Percentiles rank a stretch among this genome's conserved stretches.
phyloP scores from a whole-genome alignment of 2,113 vertebrate genomes.

The Echinops telfairi region DNA sequence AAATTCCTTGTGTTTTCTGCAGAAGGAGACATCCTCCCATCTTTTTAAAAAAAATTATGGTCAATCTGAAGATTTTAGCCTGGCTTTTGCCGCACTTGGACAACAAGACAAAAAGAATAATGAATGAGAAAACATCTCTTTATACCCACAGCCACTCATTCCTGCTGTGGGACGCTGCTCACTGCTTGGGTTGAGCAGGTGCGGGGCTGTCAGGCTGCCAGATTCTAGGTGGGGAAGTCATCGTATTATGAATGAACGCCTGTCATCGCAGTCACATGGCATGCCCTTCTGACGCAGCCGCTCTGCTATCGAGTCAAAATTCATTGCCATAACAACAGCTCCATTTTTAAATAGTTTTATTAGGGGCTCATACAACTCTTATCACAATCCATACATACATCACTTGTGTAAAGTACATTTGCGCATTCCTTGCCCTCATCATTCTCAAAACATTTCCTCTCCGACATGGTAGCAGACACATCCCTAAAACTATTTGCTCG shows the following conservation, averaged over 20 bases:
- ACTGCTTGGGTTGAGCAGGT: slow-evolving; percentile 61
- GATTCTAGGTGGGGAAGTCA: slow-evolving; percentile 68
- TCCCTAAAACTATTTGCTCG: slow-evolving; percentile 56
- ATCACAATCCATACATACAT: no score
- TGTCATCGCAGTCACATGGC: slow-evolving; percentile 71
- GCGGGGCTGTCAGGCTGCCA: slow-evolving; percentile 74
- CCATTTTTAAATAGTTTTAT: no score
- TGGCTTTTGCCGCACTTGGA: slow-evolving; percentile 64
- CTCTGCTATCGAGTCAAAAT: slow-evolving; percentile 8
- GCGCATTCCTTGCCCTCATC: no score
- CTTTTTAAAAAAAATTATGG: slow-evolving; percentile 26
- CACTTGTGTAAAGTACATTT: no score
- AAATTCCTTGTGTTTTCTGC: not conserved
- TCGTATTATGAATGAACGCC: slow-evolving; percentile 75
- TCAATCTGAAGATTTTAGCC: slow-evolving; percentile 49
- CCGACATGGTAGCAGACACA: slow-evolving; percentile 27
- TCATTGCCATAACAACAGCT: slow-evolving; percentile 16
- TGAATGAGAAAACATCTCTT: slow-evolving; percentile 62
- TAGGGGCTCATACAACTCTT: no score
- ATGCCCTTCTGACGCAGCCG: slow-evolving; percentile 16
- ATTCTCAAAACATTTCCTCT: no score
- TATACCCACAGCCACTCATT: not conserved
- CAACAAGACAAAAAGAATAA: slow-evolving; percentile 43
- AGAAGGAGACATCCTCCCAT: slow-evolving; percentile 25
- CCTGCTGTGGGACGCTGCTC: slow-evolving; percentile 46